Conservation (phyloP, 1,140 invertebrate species). For the Scaptomyza hsui region DNA sequence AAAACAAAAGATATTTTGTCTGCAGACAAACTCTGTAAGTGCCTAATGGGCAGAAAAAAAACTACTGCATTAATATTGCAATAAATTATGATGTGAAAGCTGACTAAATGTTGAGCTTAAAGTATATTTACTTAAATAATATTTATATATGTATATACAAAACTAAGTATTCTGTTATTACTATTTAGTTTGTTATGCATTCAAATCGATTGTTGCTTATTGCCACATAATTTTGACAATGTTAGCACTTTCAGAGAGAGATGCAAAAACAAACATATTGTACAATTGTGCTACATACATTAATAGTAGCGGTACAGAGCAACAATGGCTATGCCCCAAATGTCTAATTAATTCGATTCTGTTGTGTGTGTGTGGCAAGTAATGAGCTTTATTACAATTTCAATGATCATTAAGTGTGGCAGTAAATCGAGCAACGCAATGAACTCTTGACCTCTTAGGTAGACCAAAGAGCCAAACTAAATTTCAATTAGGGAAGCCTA, state of each 20-base stretch:
- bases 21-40: no score
- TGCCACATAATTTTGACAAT: background rate
- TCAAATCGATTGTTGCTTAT: background rate
- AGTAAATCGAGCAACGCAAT: conserved; percentile 25
- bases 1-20: no score
- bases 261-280: background rate
- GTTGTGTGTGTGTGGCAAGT: conserved; percentile 12
- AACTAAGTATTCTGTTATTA: no score
- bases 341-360: conserved; percentile 31
- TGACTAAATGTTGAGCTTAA: no score
- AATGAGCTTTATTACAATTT: conserved; percentile 39
- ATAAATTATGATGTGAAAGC: no score
- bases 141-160: background rate
- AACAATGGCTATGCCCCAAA: background rate
- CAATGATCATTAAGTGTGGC: conserved; percentile 22
- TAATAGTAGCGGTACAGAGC: conserved; percentile 3
- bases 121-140: no score
- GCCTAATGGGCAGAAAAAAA: no score
- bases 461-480: conserved; percentile 55
- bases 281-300: no score
- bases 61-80: no score
- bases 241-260: background rate
- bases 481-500: conserved; percentile 65
- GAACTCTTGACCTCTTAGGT: conserved; percentile 37
- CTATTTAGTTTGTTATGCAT: background rate